Evolutionary conservation across 2,113 vertebrate species (phyloP), one percentile per base, ranked within the genome.

Genomic region (Gasterosteus aculeatus): DNA sequence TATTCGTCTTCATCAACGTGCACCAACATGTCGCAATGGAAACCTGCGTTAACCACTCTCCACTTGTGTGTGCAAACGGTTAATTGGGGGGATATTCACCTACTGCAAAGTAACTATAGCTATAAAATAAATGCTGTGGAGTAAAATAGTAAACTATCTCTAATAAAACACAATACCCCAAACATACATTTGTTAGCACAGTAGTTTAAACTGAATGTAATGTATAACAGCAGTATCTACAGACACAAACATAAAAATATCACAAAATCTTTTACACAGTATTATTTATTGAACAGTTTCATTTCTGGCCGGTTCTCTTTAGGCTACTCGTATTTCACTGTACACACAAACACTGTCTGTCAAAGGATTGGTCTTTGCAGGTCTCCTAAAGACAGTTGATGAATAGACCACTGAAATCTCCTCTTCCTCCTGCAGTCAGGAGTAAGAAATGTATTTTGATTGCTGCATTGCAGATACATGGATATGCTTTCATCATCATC

Each of bases 301-400:
- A 56, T 14, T 56, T 19, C 5, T 3, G 14, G 15, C 16, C 22
- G 29, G 56, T 70, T 44, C 35, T 41, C 29, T 26, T 26, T 26
- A 26, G 22, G 80, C 66, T 14, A 77, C 9, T 31, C 71, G 83
- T 74, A 92, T 72, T 53, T 85, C 49, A 85, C 88, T 88, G 41
- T 93, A 92, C 35, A 92, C 1, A 76, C 89, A 88, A 29, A 7
- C 26, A 44, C 12, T 62, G 3, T 84, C 65, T 33, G 15, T 2
- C 19, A 46, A 29, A 12, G 60, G 10, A 56, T 5, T 16, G 4
- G 38, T 12, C 66, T 33, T 57, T 57, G 60, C 57, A 8, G 69
- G 39, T 58, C 26, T 77, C 15, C 16, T 67, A 58, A 89, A 47
- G 33, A 79, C 18, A 60, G 90, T 0, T 6, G 83, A 70, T 57